A percentile compares a stretch with the other conserved stretches of the same genome.
These are phyloP conservation scores for Gastracanthus pulcherrimus DNA, from an alignment of 2,888 invertebrate genomes.

Conservation along the genomic window DNA sequence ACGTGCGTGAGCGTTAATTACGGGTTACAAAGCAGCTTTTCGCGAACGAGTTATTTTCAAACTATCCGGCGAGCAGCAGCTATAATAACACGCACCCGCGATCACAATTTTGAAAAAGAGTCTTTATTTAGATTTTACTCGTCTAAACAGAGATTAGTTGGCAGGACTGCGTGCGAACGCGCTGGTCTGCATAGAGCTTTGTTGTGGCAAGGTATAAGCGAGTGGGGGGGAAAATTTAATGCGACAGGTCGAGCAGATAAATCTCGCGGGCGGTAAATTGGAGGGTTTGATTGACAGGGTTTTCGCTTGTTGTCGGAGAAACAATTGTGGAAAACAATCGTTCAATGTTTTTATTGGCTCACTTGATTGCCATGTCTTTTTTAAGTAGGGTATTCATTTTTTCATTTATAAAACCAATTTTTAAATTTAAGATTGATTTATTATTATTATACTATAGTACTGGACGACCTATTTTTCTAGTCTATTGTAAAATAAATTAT, in stretches of 20 bases:
- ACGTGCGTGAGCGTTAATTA: constrained; percentile 1
- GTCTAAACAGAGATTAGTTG: constrained; percentile 32
- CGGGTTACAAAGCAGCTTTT: background rate
- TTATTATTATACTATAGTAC: too few species aligned
- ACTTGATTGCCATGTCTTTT: too few species aligned
- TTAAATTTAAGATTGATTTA: too few species aligned
- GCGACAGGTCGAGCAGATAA: background rate
- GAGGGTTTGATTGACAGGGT: background rate
- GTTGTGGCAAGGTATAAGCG: background rate
- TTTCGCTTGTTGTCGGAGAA: too few species aligned
- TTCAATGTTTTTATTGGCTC: too few species aligned
- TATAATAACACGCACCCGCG: too few species aligned
- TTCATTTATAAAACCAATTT: too few species aligned
- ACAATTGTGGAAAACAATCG: too few species aligned
- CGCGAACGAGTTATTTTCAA: constrained; percentile 6
- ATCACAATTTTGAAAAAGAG: background rate
- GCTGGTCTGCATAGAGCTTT: background rate
- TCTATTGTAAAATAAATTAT: too few species aligned
- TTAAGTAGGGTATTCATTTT: too few species aligned
- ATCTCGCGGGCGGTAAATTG: background rate
- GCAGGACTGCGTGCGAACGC: background rate
- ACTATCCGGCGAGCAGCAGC: background rate
- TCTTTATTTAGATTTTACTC: constrained; percentile 21
- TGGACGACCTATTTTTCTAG: too few species aligned
- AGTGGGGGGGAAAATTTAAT: background rate